Evolutionary conservation across 2,888 invertebrate genomes (phyloP).

Genomic region (Psococerastis gibbosa): DNA sequence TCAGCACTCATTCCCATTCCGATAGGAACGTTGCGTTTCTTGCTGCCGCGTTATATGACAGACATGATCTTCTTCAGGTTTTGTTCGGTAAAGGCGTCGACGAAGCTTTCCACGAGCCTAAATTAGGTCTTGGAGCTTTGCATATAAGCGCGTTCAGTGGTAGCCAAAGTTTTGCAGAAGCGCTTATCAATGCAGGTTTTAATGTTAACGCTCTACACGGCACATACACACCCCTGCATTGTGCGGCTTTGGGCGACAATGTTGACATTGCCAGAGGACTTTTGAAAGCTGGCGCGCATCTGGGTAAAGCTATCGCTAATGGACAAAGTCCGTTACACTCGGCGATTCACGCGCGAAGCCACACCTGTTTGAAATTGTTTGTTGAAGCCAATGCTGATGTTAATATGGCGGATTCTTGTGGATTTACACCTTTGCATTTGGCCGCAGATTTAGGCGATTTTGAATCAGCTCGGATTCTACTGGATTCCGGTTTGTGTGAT

Average conservation of each 20-base stretch:
- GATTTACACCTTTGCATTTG: conserved; percentile 61
- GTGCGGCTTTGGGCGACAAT: conserved; percentile 76
- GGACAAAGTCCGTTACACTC: conserved; percentile 67
- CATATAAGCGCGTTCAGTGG: conserved; percentile 64
- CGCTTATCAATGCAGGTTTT: conserved; percentile 44
- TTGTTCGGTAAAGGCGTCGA: conserved; percentile 50
- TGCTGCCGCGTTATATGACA: conserved; percentile 54
- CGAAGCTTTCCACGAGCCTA: conserved; percentile 46
- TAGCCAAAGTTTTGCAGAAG: conserved; percentile 48
- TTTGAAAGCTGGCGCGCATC: conserved; percentile 47
- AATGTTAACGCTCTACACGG: conserved; percentile 49
- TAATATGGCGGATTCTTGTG: conserved; percentile 52
- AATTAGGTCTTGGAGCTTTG: conserved; percentile 45
- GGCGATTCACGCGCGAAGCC: conserved; percentile 64
- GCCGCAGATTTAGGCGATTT: conserved; percentile 61
- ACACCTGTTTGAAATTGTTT: conserved; percentile 60
- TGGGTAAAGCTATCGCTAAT: conserved; percentile 20
- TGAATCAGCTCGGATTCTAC: conserved; percentile 51
- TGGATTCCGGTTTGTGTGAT: conserved; percentile 52
- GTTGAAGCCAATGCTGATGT: conserved; percentile 56
- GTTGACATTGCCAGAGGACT: conserved; percentile 61
- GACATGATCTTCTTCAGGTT: conserved; percentile 42
- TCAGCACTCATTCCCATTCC: conserved; percentile 37
- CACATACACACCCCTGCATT: conserved; percentile 67
- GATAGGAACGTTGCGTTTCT: conserved; percentile 53